A percentile compares a stretch with the other conserved stretches of the same genome.
Conservation (phyloP, 2,113 vertebrate species). For the Microtus richardsoni region DNA sequence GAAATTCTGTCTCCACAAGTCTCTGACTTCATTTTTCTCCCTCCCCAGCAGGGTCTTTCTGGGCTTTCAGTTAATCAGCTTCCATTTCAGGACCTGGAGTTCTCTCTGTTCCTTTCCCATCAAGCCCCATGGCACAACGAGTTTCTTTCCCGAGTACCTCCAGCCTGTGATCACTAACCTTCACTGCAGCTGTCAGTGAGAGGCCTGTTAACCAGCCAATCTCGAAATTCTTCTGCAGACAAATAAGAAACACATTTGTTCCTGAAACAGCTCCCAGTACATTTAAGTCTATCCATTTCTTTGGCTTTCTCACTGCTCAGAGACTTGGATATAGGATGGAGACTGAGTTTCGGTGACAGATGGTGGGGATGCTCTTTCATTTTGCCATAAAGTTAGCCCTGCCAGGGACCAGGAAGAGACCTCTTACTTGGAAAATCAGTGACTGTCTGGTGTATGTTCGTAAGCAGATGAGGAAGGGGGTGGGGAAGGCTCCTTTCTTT, state of each 20-base stretch:
- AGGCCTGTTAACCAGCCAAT: conserved; percentile 9
- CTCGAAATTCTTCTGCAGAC: conserved; percentile 54
- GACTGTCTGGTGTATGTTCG: conserved; percentile 2
- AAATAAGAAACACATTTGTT: conserved; percentile 48
- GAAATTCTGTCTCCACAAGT: neutral
- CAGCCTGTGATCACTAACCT: conserved; percentile 17
- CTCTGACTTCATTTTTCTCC: neutral
- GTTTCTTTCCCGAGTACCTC: conserved; percentile 16
- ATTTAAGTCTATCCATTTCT: neutral
- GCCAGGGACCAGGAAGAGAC: neutral
- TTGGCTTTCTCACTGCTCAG: neutral
- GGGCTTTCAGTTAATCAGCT: neutral
- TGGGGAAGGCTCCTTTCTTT: neutral
- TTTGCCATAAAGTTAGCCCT: conserved; percentile 60
- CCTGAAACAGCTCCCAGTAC: neutral
- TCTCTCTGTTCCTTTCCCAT: neutral
- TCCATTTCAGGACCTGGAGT: neutral
- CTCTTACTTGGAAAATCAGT: conserved; percentile 44
- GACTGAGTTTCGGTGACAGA: conserved; percentile 68
- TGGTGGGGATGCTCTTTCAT: conserved; percentile 68
- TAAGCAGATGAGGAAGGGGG: neutral
- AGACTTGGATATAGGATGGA: conserved; percentile 16
- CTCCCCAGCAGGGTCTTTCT: neutral
- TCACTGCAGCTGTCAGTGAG: conserved; percentile 38
- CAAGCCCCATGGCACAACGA: neutral